Evolutionary conservation across 2,888 invertebrate species (phyloP).

Genomic region (Mesorhabditis sp.): DNA sequence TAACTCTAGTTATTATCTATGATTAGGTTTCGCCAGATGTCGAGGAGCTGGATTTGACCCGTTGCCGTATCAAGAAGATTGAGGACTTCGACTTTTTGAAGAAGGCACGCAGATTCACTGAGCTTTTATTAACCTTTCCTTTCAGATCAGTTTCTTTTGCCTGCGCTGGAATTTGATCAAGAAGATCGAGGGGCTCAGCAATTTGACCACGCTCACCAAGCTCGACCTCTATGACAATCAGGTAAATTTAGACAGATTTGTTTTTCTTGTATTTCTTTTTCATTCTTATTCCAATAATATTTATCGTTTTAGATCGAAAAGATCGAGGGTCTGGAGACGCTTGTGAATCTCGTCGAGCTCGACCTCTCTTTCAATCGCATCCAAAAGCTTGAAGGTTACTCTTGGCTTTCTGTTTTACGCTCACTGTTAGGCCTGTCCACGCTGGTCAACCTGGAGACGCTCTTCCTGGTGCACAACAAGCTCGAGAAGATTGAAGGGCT

Average conservation of each 20-base stretch:
- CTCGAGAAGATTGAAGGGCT: slow-evolving; percentile 60
- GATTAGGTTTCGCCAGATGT: slow-evolving; percentile 20
- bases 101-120: slow-evolving; percentile 7
- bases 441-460: slow-evolving; percentile 58
- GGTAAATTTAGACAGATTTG: slow-evolving; percentile 62
- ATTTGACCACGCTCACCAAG: slow-evolving; percentile 72
- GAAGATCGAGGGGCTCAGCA: slow-evolving; percentile 83
- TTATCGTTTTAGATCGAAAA: slow-evolving; percentile 57
- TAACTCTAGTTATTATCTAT: background rate
- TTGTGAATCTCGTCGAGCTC: slow-evolving; percentile 84
- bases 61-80: slow-evolving; percentile 38
- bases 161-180: slow-evolving; percentile 92
- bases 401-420: background rate
- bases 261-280: background rate
- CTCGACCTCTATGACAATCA: slow-evolving; percentile 96
- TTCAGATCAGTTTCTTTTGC: slow-evolving; percentile 69
- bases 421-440: slow-evolving; percentile 41
- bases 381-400: slow-evolving; percentile 59
- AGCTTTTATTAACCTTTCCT: background rate
- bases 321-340: slow-evolving; percentile 81
- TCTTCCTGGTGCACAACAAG: slow-evolving; percentile 64
- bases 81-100: slow-evolving; percentile 39
- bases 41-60: slow-evolving; percentile 36
- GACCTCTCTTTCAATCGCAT: slow-evolving; percentile 91
- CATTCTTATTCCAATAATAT: background rate